These are phyloP conservation scores for Mystacides longicornis DNA, from an alignment of 2,888 invertebrate genomes.

Conservation along the genomic window DNA sequence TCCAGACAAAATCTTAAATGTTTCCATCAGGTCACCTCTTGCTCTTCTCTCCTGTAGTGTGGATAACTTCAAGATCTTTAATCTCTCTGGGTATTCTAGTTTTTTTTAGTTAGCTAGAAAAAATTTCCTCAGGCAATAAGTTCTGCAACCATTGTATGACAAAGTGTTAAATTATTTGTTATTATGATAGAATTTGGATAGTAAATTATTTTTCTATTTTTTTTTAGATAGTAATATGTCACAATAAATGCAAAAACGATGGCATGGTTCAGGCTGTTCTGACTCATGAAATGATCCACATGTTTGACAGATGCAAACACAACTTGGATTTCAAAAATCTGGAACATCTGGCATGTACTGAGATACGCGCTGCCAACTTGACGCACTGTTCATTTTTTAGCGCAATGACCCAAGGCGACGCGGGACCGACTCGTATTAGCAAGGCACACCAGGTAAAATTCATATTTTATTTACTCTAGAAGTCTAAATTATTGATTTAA, in stretches of 20 bases:
- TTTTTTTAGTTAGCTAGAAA: no score
- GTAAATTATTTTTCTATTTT: neutral
- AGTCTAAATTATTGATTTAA: no score
- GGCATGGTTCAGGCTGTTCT: conserved; percentile 73
- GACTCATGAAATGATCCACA: conserved; percentile 91
- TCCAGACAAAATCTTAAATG: no score
- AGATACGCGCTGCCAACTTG: conserved; percentile 89
- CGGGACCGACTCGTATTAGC: conserved; percentile 62
- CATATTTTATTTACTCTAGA: neutral
- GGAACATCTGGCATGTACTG: conserved; percentile 91
- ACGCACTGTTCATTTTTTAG: conserved; percentile 86
- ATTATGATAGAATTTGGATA: no score
- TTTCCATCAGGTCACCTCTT: no score
- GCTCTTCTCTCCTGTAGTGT: no score
- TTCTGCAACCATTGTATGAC: neutral
- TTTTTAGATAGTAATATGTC: conserved; percentile 77
- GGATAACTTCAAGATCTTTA: no score
- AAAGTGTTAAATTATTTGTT: no score
- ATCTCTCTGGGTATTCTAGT: no score
- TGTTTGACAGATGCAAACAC: conserved; percentile 90
- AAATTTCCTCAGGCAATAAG: no score
- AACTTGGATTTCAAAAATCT: conserved; percentile 83
- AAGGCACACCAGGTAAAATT: conserved; percentile 64
- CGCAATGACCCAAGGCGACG: conserved; percentile 71
- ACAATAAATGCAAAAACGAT: conserved; percentile 67